Conservation (phyloP, 2,797 vertebrate species). For the Phoebastria nigripes region DNA sequence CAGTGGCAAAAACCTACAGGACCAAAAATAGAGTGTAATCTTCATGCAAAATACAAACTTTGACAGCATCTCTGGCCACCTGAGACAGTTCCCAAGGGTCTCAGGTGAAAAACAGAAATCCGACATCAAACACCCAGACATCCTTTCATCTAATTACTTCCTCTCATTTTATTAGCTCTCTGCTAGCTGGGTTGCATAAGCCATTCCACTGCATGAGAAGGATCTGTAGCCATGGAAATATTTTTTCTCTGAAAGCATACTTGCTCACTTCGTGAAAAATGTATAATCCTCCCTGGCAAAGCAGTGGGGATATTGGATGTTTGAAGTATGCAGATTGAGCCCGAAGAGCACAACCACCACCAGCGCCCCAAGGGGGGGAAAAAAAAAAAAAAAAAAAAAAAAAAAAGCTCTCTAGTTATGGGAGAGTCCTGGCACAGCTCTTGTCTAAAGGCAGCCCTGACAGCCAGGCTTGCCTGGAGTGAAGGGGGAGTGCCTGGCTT, state of each 20-base stretch:
- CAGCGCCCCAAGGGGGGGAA: no score
- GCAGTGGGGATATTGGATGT: background rate
- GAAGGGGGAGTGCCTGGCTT: background rate
- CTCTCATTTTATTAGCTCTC: constrained; percentile 39
- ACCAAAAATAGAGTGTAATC: background rate
- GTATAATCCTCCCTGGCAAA: constrained; percentile 22
- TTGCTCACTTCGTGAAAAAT: constrained; percentile 22
- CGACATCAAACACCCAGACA: constrained; percentile 17
- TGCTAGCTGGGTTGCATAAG: constrained; percentile 1
- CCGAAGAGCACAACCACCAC: no score
- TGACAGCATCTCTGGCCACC: background rate
- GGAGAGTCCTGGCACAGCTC: background rate
- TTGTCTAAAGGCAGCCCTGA: background rate
- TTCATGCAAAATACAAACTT: background rate
- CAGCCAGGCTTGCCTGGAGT: background rate
- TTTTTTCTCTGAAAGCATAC: constrained; percentile 28
- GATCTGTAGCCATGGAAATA: constrained; percentile 65
- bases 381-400: no score
- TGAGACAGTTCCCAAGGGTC: background rate
- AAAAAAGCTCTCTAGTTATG: no score
- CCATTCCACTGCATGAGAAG: background rate
- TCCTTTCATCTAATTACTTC: constrained; percentile 47
- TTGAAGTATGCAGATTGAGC: constrained; percentile 18
- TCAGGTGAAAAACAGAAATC: background rate
- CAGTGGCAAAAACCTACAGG: background rate